Percentiles rank a stretch among this genome's conserved stretches.
Evolutionary conservation across 2,888 invertebrate genomes (phyloP).

Genomic region (Bedellia somnulentella): DNA sequence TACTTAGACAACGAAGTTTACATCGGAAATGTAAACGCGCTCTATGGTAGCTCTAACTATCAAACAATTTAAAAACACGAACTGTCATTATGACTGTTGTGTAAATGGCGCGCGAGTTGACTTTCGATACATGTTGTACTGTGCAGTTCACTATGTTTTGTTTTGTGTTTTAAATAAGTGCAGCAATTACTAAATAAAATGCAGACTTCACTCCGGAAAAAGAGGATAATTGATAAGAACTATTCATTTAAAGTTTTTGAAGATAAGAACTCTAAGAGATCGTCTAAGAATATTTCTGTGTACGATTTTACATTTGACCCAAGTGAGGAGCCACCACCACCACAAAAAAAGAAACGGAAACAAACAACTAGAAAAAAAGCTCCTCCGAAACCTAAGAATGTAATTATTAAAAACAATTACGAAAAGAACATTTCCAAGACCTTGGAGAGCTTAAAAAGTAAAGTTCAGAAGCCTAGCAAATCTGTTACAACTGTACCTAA

Average conservation of each 20-base stretch:
- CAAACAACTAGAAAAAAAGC: conserved; percentile 20
- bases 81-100: too few relatives aligned
- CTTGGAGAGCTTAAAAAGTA: conserved; percentile 28
- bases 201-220: conserved; percentile 5
- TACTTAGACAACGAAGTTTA: too few relatives aligned
- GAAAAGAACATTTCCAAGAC: conserved; percentile 37
- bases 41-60: too few relatives aligned
- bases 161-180: background rate
- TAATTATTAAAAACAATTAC: conserved; percentile 28
- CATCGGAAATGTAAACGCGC: too few relatives aligned
- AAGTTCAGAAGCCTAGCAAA: too few relatives aligned
- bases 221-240: conserved; percentile 17
- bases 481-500: too few relatives aligned
- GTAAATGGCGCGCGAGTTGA: too few relatives aligned
- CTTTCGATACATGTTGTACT: too few relatives aligned
- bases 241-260: conserved; percentile 28
- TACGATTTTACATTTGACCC: conserved; percentile 55
- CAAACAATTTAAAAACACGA: too few relatives aligned
- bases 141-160: too few relatives aligned
- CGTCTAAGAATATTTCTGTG: conserved; percentile 26
- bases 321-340: conserved; percentile 38
- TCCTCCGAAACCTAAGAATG: conserved; percentile 24
- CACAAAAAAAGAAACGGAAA: conserved; percentile 39
- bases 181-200: conserved; percentile 6
- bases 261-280: conserved; percentile 17